phyloP scores from a whole-genome alignment of 2,888 invertebrate genomes.

The Polymixis lichenea region DNA sequence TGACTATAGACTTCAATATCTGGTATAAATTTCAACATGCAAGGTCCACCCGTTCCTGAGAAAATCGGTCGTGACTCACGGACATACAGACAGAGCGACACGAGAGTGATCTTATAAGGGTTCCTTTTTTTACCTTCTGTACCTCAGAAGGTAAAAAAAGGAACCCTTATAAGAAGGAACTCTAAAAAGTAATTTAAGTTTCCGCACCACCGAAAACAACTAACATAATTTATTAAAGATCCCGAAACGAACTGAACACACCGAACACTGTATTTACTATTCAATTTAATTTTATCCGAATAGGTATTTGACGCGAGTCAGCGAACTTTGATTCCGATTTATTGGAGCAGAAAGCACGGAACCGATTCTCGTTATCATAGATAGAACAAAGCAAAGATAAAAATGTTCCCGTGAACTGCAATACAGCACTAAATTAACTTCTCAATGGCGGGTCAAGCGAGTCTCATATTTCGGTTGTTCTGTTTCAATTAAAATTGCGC shows the following conservation, averaged over 20 bases:
- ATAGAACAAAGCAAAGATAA: conserved; percentile 43
- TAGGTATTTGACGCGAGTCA: conserved; percentile 49
- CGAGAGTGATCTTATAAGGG: too few relatives aligned
- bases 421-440: conserved; percentile 73
- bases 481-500: conserved; percentile 84
- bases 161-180: too few relatives aligned
- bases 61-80: too few relatives aligned
- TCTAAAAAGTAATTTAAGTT: conserved; percentile 60
- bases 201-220: conserved; percentile 17
- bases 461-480: conserved; percentile 80
- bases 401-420: conserved; percentile 49
- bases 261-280: conserved; percentile 53
- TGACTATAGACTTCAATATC: too few relatives aligned
- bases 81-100: too few relatives aligned
- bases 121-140: too few relatives aligned
- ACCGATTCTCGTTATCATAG: conserved; percentile 32
- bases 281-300: conserved; percentile 56
- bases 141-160: too few relatives aligned
- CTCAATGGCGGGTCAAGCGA: conserved; percentile 78
- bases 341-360: conserved; percentile 38
- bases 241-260: conserved; percentile 31
- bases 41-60: too few relatives aligned
- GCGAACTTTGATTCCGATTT: conserved; percentile 56
- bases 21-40: too few relatives aligned
- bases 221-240: conserved; percentile 48